phyloP scores from a whole-genome alignment of 2,888 invertebrate genomes.

The Eledone cirrhosa region DNA sequence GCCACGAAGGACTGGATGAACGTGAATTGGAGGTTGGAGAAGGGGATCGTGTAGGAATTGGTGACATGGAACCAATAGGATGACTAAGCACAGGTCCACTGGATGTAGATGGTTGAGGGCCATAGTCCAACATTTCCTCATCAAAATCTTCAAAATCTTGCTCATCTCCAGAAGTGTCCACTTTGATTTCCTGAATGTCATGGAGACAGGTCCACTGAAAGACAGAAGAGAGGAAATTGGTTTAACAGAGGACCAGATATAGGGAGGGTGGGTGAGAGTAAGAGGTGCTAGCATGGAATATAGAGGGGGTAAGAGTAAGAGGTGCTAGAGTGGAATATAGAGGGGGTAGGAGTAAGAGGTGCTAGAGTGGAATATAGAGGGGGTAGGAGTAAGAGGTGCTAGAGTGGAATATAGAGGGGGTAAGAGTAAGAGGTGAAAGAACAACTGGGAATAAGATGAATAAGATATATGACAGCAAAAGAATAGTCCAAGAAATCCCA shows the following conservation, averaged over 20 bases:
- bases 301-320: too few relatives aligned
- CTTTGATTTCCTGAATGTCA: slow-evolving; percentile 78
- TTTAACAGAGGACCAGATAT: background rate
- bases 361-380: too few relatives aligned
- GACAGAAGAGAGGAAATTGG: slow-evolving; percentile 33
- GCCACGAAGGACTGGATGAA: slow-evolving; percentile 1
- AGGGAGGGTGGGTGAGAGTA: background rate
- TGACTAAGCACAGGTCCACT: background rate
- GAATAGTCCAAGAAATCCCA: too few relatives aligned
- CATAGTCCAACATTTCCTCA: slow-evolving; percentile 1
- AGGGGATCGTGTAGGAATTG: background rate
- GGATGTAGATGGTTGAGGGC: background rate
- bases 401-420: too few relatives aligned
- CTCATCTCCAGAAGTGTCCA: slow-evolving; percentile 30
- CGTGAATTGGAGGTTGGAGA: slow-evolving; percentile 6
- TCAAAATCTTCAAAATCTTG: slow-evolving; percentile 20
- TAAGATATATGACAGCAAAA: too few relatives aligned
- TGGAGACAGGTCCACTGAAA: slow-evolving; percentile 92
- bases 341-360: too few relatives aligned
- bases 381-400: too few relatives aligned
- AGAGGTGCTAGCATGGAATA: too few relatives aligned
- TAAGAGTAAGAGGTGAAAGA: too few relatives aligned
- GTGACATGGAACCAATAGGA: slow-evolving; percentile 20
- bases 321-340: too few relatives aligned
- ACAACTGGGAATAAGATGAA: too few relatives aligned